Evolutionary conservation across 2,113 vertebrate genomes (phyloP), one percentile per base, ranked within the genome.

Genomic region (Theropithecus gelada): DNA sequence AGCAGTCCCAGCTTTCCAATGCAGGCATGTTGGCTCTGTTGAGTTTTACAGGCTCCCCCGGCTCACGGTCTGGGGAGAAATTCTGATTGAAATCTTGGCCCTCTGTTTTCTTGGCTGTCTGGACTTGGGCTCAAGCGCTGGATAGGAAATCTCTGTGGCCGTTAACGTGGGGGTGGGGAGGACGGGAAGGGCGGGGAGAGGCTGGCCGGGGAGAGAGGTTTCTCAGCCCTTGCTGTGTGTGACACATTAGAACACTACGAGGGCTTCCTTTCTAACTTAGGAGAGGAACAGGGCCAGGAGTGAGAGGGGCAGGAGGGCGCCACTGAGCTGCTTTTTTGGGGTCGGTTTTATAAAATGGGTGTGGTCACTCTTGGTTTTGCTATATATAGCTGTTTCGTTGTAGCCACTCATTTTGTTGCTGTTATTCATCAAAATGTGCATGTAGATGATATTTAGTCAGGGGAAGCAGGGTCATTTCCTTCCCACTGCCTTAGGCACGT

Each of bases 261-360:
- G 61, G 76, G 35, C 81, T 95, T 96, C 81, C 76, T 98, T 85
- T 78, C n/a, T 72, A 12, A 45, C 25, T 84, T 89, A 87, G 87
- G 75, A 84, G 85, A 88, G 81, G 55, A 45, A 11, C 6, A 6
- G 5, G 59, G 5, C 8, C 2, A 48, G 43, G 48, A 2, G 32
- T 32, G 85, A 59, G 30, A 35, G 66, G 14, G 73, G 32, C 22
- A 1, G 27, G 35, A 23, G 32, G 38, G 32, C 22, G 38, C 61
- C 43, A 45, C 30, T 17, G 8, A 78, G 45, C 73, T 81, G n/a
- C 55, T 68, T 82, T 86, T 75, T 57, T 3, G 7, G 84, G 76
- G 76, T 45, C 18, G 32, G 85, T 84, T 97, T 95, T 84, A 32
- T 66, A n/a, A 48, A 59, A 55, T 83, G 86, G 89, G 79, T 76